phyloP scores from a whole-genome alignment of 2,113 vertebrate genomes.

The Trichomycterus rosablanca region DNA sequence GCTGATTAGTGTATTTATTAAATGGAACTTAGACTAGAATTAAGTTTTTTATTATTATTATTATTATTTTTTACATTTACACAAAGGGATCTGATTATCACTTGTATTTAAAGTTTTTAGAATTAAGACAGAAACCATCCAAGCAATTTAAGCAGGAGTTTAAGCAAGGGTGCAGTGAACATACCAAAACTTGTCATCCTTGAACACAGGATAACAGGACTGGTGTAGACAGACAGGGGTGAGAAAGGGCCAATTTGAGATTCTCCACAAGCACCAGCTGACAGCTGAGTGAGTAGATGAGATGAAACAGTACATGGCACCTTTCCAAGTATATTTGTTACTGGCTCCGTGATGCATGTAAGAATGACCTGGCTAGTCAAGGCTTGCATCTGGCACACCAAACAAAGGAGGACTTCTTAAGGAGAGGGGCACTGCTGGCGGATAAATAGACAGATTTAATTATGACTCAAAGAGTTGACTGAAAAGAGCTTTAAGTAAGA shows the following conservation, averaged over 20 bases:
- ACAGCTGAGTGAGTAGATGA: conserved; percentile 31
- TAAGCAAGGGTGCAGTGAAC: too few species aligned
- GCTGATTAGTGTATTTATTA: too few species aligned
- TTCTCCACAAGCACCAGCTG: conserved; percentile 43
- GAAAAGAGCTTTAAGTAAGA: conserved; percentile 1
- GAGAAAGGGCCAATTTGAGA: conserved; percentile 15
- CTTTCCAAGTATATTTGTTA: conserved; percentile 42
- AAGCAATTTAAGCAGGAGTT: too few species aligned
- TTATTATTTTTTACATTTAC: too few species aligned
- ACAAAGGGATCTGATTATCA: too few species aligned
- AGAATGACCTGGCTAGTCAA: conserved; percentile 27
- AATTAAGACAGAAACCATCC: too few species aligned
- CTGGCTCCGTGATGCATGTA: conserved; percentile 33
- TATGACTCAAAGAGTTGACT: neutral
- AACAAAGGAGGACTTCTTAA: conserved; percentile 20
- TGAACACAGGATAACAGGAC: conserved; percentile 21
- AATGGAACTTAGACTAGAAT: too few species aligned
- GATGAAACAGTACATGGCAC: conserved; percentile 7
- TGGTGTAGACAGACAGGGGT: conserved; percentile 32
- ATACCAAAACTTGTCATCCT: conserved; percentile 7
- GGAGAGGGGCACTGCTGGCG: neutral
- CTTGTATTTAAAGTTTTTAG: too few species aligned
- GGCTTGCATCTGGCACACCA: conserved; percentile 1
- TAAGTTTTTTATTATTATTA: too few species aligned
- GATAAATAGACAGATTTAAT: neutral